Conservation (phyloP, 2,113 vertebrate species). For the Brachypteracias leptosomus region DNA sequence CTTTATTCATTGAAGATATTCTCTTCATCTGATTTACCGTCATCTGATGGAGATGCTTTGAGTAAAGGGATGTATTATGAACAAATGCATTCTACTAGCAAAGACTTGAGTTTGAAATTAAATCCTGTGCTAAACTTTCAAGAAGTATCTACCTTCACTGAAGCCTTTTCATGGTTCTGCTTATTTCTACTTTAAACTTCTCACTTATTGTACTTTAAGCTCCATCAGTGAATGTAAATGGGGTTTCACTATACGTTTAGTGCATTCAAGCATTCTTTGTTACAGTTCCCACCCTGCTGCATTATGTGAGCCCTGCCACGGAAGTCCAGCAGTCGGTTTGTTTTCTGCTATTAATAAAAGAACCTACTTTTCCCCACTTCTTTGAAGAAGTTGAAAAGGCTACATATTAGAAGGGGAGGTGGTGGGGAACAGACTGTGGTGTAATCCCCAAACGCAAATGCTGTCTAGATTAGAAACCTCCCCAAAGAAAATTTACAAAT, state of each 20-base stretch:
- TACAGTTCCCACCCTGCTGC: constrained; percentile 71
- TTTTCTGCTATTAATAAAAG: constrained; percentile 83
- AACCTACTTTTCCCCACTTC: constrained; percentile 69
- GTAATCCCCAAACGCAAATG: constrained; percentile 75
- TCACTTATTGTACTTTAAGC: constrained; percentile 74
- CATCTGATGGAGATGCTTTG: background rate
- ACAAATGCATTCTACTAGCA: constrained; percentile 47
- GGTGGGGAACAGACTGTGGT: constrained; percentile 69
- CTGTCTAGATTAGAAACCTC: constrained; percentile 74
- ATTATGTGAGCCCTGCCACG: constrained; percentile 77
- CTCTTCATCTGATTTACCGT: constrained; percentile 36
- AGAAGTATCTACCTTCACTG: constrained; percentile 65
- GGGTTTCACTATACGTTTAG: constrained; percentile 77
- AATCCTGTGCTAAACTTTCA: constrained; percentile 69
- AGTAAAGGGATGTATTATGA: background rate
- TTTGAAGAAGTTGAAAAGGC: constrained; percentile 82
- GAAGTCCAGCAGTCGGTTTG: constrained; percentile 81
- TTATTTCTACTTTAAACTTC: constrained; percentile 78
- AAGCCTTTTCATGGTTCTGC: constrained; percentile 72
- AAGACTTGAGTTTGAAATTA: constrained; percentile 59
- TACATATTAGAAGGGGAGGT: constrained; percentile 74
- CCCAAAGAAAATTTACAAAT: constrained; percentile 71
- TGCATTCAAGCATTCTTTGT: constrained; percentile 82
- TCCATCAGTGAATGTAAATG: constrained; percentile 77
- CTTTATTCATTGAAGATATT: background rate